These are phyloP conservation scores for Suncus etruscus DNA, from an alignment of 2,113 vertebrate genomes.

Conservation along the genomic window DNA sequence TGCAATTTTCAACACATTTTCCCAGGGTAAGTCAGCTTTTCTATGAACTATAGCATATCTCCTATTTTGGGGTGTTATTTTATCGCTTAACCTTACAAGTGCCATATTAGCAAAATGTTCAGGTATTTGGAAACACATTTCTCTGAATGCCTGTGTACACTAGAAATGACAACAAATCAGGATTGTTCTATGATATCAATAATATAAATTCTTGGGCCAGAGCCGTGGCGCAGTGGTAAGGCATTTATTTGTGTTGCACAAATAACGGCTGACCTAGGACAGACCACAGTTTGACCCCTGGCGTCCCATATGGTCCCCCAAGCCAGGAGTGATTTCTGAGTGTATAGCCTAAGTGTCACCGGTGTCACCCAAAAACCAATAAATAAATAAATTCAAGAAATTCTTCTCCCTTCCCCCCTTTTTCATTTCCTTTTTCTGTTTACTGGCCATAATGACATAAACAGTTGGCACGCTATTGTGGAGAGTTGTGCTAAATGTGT, in stretches of 20 bases:
- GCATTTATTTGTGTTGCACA: too few relatives aligned
- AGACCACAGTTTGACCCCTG: too few relatives aligned
- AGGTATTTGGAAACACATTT: slow-evolving; percentile 41
- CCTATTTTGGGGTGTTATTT: background rate
- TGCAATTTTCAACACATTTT: slow-evolving; percentile 88
- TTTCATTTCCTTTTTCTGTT: background rate
- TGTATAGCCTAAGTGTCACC: too few relatives aligned
- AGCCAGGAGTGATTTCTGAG: too few relatives aligned
- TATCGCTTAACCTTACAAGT: background rate
- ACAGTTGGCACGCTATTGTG: background rate
- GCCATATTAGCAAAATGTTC: background rate
- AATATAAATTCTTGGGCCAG: background rate
- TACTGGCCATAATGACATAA: background rate
- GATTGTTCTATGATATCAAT: slow-evolving; percentile 24
- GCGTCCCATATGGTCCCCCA: too few relatives aligned
- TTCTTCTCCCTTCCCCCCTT: background rate
- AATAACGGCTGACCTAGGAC: too few relatives aligned
- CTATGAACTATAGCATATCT: background rate
- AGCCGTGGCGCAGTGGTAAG: too few relatives aligned
- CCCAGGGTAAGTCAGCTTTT: slow-evolving; percentile 89
- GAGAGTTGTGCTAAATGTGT: background rate
- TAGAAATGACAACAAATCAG: slow-evolving; percentile 24
- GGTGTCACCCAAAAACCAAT: too few relatives aligned
- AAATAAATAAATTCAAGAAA: background rate
- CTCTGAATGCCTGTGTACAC: background rate